Percentiles rank a stretch among this genome's conserved stretches.
Evolutionary conservation across 2,888 invertebrate genomes (phyloP).

Genomic region (Eupeodes latifasciatus): DNA sequence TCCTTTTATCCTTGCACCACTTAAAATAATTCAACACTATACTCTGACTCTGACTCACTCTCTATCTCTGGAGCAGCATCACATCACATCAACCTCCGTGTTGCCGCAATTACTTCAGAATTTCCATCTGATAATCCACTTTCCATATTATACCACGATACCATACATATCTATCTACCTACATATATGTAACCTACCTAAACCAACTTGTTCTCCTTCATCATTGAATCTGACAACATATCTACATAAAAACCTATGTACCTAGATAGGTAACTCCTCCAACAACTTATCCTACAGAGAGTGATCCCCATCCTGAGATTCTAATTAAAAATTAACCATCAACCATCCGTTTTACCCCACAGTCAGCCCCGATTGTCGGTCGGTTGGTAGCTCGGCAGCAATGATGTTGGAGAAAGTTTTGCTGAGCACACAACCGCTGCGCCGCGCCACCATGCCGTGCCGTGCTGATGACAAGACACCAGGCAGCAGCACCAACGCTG

Average conservation of each 20-base stretch:
- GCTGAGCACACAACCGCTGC: neutral
- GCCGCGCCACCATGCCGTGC: too few species aligned
- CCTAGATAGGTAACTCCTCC: neutral
- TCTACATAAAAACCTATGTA: slow-evolving; percentile 1
- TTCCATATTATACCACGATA: slow-evolving; percentile 45
- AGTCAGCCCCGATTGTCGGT: slow-evolving; percentile 5
- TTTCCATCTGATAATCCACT: slow-evolving; percentile 72
- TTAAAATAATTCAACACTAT: slow-evolving; percentile 54
- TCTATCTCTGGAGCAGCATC: too few species aligned
- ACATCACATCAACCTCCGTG: slow-evolving; percentile 61
- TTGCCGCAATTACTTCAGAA: slow-evolving; percentile 69
- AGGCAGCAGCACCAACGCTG: neutral
- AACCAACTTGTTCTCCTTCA: neutral
- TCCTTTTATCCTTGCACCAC: slow-evolving; percentile 28
- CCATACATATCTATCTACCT: neutral
- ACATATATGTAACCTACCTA: too few species aligned
- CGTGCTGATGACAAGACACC: too few species aligned
- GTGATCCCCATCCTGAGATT: slow-evolving; percentile 64
- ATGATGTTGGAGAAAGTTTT: slow-evolving; percentile 49
- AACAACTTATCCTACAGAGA: slow-evolving; percentile 7
- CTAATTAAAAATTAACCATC: slow-evolving; percentile 74
- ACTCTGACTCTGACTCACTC: neutral
- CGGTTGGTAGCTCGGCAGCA: too few species aligned
- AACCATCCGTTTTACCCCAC: slow-evolving; percentile 34
- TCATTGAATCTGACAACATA: neutral